Evolutionary conservation across 2,888 invertebrate species (phyloP).

Genomic region (Lycia hirtaria): DNA sequence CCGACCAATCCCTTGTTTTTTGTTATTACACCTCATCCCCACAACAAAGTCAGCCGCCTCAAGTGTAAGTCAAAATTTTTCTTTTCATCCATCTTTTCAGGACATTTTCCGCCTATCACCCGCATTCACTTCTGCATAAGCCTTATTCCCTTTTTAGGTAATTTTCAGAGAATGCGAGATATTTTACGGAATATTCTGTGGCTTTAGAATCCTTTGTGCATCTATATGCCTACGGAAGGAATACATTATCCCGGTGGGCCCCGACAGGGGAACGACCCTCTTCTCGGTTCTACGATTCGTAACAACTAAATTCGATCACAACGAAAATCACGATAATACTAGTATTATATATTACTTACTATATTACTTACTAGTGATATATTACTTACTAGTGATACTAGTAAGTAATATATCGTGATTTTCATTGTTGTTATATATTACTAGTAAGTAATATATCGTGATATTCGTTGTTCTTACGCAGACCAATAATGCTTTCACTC

Average conservation of each 20-base stretch:
- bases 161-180: neutral
- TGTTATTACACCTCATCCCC: too few relatives aligned
- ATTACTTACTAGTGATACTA: too few relatives aligned
- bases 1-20: too few relatives aligned
- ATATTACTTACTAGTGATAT: too few relatives aligned
- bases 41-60: neutral
- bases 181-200: constrained; percentile 11
- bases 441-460: too few relatives aligned
- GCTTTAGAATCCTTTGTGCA: constrained; percentile 22
- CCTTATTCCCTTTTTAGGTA: neutral
- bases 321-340: too few relatives aligned
- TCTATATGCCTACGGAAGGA: constrained; percentile 45
- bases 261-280: constrained; percentile 39
- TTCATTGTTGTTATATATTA: too few relatives aligned
- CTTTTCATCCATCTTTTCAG: neutral
- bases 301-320: too few relatives aligned
- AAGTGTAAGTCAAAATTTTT: neutral
- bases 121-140: constrained; percentile 1
- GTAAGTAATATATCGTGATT: too few relatives aligned
- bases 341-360: too few relatives aligned
- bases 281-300: constrained; percentile 31
- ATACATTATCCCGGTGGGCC: constrained; percentile 57
- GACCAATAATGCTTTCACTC: too few relatives aligned
- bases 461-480: too few relatives aligned
- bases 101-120: neutral